Base-by-base conservation (phyloP, 2,888 invertebrate genomes). In the Opisthograptis luteolata region DNA sequence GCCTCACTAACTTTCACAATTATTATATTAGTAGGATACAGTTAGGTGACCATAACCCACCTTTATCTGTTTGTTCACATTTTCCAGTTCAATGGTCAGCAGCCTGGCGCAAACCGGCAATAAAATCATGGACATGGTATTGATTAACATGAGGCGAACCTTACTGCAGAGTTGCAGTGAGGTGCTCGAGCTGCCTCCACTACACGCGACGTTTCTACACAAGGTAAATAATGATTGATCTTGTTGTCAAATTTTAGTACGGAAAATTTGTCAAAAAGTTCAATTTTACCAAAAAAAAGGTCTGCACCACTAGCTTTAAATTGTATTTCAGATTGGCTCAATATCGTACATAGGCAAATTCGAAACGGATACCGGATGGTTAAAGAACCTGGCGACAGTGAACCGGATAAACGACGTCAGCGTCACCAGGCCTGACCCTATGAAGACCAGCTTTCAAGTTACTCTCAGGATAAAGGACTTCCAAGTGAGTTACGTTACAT, bases 381-480 rank as follows among this genome's bases (percentile, higher is more conserved):
- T 92, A 46, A 86, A 88, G 73, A 92, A 92, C 66, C 66, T 92
- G 43, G 91, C 92, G 0, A 92, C 92, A 0, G 81, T 93, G 41
- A 92, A 92, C 66, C 73, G 93, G 9, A 76, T 85, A 12, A 85
- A 82, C 36, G 92, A 92, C 71, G 91, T 92, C 55, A 92, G 91
- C 72, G 82, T 92, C 28, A 72, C 75, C 12, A 73, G 83, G 7
- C 86, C 88, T 4, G 87, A 89, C 59, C 83, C 87, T 6, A 66
- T 76, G 67, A 82, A 77, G 60, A 87, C 87, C 8, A 76, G 79
- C 60, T 88, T 90, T 62, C 78, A 76, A 41, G 88, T 88, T 42
- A 86, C 88, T 1, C 76, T 91, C 14, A 76, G 78, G 60, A 82
- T 91, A 46, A 87, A 88, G 49, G 87, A 91, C 56, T 74, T 91